These are phyloP conservation scores for Planiliza haematocheilus DNA, from an alignment of 2,113 vertebrate species.

Conservation along the genomic window DNA sequence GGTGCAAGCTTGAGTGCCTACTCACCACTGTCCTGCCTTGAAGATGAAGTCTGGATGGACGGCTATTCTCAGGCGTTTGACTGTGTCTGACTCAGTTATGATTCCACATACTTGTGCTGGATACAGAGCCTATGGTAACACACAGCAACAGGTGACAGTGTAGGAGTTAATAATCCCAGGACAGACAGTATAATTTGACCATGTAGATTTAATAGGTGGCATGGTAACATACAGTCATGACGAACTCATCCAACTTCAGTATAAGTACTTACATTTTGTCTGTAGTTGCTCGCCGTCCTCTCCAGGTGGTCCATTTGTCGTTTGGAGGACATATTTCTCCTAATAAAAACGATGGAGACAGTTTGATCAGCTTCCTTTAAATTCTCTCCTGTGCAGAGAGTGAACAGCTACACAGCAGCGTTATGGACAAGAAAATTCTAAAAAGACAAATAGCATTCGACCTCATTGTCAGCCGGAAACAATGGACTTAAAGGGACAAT, in stretches of 20 bases:
- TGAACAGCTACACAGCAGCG: not conserved
- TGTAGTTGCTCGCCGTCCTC: conserved; percentile 88
- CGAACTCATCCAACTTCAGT: not conserved
- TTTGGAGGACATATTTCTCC: conserved; percentile 87
- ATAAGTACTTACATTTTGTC: conserved; percentile 87
- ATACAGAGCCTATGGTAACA: conserved; percentile 82
- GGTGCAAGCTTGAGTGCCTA: not conserved
- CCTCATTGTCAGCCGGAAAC: conserved; percentile 6
- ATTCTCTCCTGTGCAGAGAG: not conserved
- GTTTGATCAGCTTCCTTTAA: conserved; percentile 2
- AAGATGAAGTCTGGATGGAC: conserved; percentile 90
- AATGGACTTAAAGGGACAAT: conserved; percentile 32
- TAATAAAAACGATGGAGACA: conserved; percentile 26
- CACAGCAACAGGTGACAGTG: conserved; percentile 1
- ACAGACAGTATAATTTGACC: too few species aligned
- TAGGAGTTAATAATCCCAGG: not conserved
- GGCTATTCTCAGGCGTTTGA: conserved; percentile 88
- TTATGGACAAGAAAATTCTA: not conserved
- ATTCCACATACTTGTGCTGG: conserved; percentile 89
- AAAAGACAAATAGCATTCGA: conserved; percentile 44
- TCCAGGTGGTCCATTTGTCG: conserved; percentile 91
- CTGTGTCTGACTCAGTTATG: conserved; percentile 83
- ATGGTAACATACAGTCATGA: not conserved
- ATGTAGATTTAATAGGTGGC: not conserved
- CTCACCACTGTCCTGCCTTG: conserved; percentile 96